phyloP scores from a whole-genome alignment of 2,113 vertebrate species.

The Todiramphus saurophagus region DNA sequence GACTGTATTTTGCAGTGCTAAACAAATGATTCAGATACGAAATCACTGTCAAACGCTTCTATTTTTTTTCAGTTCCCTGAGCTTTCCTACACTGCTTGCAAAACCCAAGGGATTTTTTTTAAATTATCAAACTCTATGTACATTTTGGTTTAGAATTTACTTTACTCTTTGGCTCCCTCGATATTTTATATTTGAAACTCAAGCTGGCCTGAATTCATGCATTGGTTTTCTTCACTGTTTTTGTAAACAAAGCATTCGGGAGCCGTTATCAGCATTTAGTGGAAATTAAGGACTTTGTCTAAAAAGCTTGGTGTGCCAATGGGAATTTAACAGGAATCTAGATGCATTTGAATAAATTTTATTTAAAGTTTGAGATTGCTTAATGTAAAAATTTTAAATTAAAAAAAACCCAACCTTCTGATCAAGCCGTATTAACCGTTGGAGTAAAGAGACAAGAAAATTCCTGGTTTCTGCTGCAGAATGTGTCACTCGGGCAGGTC shows the following conservation, averaged over 20 bases:
- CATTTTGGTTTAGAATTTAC: neutral
- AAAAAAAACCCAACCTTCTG: neutral
- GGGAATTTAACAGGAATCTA: neutral
- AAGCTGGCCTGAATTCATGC: neutral
- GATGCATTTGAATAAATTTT: neutral
- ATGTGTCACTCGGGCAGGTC: neutral
- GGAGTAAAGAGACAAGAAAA: neutral
- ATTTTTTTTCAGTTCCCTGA: neutral
- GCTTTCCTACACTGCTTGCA: neutral
- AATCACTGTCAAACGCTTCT: neutral
- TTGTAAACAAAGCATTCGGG: neutral
- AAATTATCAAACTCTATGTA: neutral
- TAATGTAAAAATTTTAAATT: neutral
- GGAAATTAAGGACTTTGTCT: neutral
- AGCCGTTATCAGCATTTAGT: neutral
- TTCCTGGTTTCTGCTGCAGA: neutral
- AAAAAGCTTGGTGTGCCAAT: neutral
- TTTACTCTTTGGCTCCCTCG: neutral
- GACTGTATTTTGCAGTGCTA: neutral
- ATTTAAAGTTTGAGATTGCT: neutral
- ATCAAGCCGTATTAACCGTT: rapidly evolving
- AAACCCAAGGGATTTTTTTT: neutral
- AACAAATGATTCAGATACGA: constrained; percentile 25
- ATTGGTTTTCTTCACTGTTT: neutral
- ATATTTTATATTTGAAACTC: neutral